Conservation (phyloP, 2,113 vertebrate genomes). For the Azemiops feae region DNA sequence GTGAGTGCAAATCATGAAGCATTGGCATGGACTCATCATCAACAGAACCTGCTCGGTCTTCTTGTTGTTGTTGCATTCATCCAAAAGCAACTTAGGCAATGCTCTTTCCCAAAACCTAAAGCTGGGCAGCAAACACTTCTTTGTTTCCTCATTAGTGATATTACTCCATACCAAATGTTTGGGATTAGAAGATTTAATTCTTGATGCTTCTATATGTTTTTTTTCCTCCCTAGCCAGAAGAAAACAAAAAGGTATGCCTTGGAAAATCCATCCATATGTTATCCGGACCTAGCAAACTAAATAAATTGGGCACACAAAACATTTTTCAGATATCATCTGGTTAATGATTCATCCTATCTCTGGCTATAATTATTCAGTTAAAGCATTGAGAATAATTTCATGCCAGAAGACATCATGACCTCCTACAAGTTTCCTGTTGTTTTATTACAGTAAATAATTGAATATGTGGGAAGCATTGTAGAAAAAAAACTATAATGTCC, state of each 20-base stretch:
- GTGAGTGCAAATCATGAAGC: not conserved
- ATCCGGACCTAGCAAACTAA: not conserved
- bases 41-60: not conserved
- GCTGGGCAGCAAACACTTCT: not conserved
- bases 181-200: not conserved
- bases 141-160: not conserved
- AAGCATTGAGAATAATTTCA: not conserved
- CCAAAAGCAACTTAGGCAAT: not conserved
- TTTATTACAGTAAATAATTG: slow-evolving; percentile 6
- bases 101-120: not conserved
- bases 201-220: not conserved
- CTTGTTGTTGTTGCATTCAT: not conserved
- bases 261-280: not conserved
- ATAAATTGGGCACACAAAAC: slow-evolving; percentile 19
- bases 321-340: slow-evolving; percentile 20
- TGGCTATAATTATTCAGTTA: slow-evolving; percentile 12
- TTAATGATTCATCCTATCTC: slow-evolving; percentile 4
- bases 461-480: not conserved
- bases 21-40: not conserved
- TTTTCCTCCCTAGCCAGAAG: not conserved
- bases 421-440: slow-evolving; percentile 8
- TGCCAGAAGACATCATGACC: slow-evolving; percentile 11
- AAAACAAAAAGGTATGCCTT: not conserved
- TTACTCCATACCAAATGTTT: not conserved
- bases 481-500: not conserved